Conservation (phyloP, 1,140 invertebrate species). For the Bathynomus jamesi region DNA sequence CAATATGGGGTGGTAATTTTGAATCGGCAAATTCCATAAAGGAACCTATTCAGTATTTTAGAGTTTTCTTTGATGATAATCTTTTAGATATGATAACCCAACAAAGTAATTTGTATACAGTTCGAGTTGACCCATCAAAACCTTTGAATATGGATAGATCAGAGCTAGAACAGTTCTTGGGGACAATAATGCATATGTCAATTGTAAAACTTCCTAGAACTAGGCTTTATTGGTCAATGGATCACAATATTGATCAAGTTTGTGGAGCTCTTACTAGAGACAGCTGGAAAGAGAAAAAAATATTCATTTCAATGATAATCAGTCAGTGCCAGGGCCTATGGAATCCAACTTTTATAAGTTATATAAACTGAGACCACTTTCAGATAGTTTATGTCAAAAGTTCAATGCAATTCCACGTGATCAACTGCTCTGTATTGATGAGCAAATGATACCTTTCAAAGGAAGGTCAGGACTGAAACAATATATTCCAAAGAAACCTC, state of each 20-base stretch:
- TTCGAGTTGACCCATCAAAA: conserved; percentile 18
- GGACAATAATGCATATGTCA: conserved; percentile 13
- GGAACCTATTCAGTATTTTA: not conserved
- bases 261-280: conserved; percentile 15
- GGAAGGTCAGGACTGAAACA: conserved; percentile 26
- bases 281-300: conserved; percentile 16
- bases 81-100: conserved; percentile 11
- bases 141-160: conserved; percentile 9
- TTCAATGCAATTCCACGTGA: conserved; percentile 4
- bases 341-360: not conserved
- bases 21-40: too few relatives aligned
- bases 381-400: not conserved
- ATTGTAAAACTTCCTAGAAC: conserved; percentile 21
- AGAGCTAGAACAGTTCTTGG: conserved; percentile 23
- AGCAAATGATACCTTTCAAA: conserved; percentile 37
- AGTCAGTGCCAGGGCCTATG: not conserved
- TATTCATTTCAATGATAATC: conserved; percentile 6
- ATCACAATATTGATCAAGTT: conserved; percentile 11
- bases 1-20: too few relatives aligned
- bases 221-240: conserved; percentile 12
- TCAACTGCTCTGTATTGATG: conserved; percentile 17
- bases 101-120: conserved; percentile 19
- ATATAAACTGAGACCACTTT: not conserved
- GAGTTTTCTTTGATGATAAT: conserved; percentile 12
- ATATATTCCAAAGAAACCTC: conserved; percentile 35